phyloP scores from a whole-genome alignment of 2,797 vertebrate genomes.

The Galagoides demidoff region DNA sequence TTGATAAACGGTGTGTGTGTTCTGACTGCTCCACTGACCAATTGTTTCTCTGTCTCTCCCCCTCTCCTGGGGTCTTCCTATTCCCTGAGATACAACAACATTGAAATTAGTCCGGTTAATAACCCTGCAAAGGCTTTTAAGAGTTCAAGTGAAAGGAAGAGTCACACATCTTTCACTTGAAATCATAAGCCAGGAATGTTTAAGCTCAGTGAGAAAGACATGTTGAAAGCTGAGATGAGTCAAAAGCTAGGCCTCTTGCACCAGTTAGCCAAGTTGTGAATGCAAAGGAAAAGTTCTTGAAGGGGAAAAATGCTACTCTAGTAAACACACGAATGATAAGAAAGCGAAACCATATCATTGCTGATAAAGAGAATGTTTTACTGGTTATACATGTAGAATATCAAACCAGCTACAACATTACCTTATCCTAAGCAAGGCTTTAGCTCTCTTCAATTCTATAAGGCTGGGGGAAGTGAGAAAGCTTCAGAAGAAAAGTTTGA shows the following conservation, averaged over 20 bases:
- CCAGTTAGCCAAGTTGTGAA: neutral
- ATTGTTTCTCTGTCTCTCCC: neutral
- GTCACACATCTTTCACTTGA: neutral
- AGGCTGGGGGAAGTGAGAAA: neutral
- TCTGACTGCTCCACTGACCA: neutral
- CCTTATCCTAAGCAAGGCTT: neutral
- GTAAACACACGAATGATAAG: neutral
- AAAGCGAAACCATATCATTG: neutral
- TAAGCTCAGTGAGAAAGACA: neutral
- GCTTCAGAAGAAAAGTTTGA: neutral
- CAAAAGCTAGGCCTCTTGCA: neutral
- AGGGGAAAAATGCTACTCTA: neutral
- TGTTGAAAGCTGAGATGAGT: neutral
- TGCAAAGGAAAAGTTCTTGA: neutral
- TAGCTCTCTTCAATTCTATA: neutral
- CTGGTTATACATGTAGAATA: neutral
- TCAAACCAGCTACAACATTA: neutral
- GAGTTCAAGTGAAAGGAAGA: neutral
- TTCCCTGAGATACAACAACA: neutral
- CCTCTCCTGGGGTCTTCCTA: neutral
- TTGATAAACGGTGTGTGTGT: neutral
- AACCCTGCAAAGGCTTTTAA: neutral
- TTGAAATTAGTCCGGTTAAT: neutral
- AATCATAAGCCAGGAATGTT: neutral
- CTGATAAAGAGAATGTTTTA: neutral